Evolutionary conservation across 1,140 invertebrate genomes (phyloP), one percentile per base, ranked within the genome.

Genomic region (Adoxophyes honmai): DNA sequence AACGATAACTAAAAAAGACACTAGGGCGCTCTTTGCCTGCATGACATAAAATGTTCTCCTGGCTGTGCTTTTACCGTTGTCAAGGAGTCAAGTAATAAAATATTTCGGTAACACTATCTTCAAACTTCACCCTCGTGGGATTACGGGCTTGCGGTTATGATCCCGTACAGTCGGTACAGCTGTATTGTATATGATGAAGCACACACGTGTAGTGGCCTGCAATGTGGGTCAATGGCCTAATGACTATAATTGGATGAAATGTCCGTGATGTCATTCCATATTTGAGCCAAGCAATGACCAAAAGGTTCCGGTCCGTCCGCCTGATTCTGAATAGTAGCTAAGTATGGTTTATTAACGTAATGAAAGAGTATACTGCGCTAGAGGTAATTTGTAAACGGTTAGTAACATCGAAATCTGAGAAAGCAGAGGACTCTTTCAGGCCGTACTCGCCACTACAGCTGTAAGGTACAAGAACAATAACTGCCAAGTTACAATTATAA

Each of bases 141-240:
- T 48, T 48, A 48, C 42, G 21, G 18, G 21, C 42, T 28, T 48
- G 42, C 42, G 42, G 42, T 48, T 48, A 48, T 48, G 42, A 48
- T 48, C 42, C 42, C 15, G 39, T 48, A 28, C 21, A 28, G 21
- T 28, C 21, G 21, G 39, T 48, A 28, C 21, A 28, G 21, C 6
- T 6, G 21, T 28, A 28, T 28, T 28, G 21, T 6, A 28, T 28
- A 6, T 28, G 21, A 28, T 28, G 21, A 6, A 28, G 16, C 42
- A 28, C 21, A 48, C 42, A 48, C 21, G 36, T 11, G 36, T 28
- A 28, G 21, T 38, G 18, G 42, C 21, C 42, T 18, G 21, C 42
- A 48, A 69, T 71, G 60, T 75, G 58, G 70, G 77, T 78, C 77
- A 66, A 72, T 52, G 73, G 63, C 77, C 75, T 67, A 70, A 61